Base-by-base conservation (phyloP, 2,797 vertebrate genomes). In the Etheostoma nigrum region DNA sequence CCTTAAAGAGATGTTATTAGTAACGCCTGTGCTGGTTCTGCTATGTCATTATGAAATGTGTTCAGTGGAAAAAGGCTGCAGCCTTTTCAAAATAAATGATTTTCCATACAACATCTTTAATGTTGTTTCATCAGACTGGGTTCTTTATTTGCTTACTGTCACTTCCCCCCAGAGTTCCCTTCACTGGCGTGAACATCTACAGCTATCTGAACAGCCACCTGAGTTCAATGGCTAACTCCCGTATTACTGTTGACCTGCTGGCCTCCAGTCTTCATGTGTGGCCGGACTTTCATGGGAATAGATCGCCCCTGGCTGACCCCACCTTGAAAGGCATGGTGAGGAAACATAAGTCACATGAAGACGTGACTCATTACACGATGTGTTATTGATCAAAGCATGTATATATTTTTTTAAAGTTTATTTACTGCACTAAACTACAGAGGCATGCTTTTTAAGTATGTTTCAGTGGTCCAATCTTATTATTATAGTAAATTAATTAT, bases 261-360 rank as follows among this genome's bases (percentile, higher is more conserved):
- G 96, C 94, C 86, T 91, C 96, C 90, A 88, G 95, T 92, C 95
- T 99, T 89, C 98, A 99, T 84, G 92, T 99, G 93, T 99, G 97
- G 97, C 98, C 98, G 4, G 98, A 99, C 94, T 99, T 99, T 93
- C 97, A 99, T 76, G 97, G 98, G 66, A 99, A 99, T 96, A 88
- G 98, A 86, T 99, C 98, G 64, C 98, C 98, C 58, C 95, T 99
- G 90, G 96, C 98, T 42, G 98, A 99, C 95, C 95, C 96, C 81
- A 95, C 94, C 78, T 92, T 98, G 71, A 98, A 97, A 91, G 98
- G 98, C 93, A 97, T 96, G 97, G 98, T 99, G 96, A 96, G 96
- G 79, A 4, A 5, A n/a, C 42, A 30, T 11, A 21, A 54, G 49
- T 23, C 40, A 1, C 33, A 27, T 27, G 27, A 27, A 30, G 30